Conservation (phyloP, 1,140 invertebrate species). For the Eupristina koningsbergeri region DNA sequence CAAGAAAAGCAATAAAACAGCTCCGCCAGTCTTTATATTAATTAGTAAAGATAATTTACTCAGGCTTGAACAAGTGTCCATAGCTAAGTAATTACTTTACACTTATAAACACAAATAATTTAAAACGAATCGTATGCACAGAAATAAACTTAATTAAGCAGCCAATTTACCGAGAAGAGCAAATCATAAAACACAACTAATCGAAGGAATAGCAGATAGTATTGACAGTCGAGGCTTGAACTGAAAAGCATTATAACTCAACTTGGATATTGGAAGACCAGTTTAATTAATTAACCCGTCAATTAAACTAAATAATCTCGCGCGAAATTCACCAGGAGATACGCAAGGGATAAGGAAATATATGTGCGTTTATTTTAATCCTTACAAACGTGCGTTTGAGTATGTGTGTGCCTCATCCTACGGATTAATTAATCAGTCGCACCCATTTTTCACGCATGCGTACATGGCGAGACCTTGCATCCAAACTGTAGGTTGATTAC, state of each 20-base stretch:
- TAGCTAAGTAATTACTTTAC: not conserved
- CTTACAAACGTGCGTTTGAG: not conserved
- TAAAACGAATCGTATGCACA: not conserved
- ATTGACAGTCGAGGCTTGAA: not conserved
- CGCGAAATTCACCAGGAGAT: conserved; percentile 6
- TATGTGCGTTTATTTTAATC: too few relatives aligned
- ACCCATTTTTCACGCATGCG: not conserved
- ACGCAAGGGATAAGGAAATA: conserved; percentile 31
- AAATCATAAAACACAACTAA: conserved; percentile 32
- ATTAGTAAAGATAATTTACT: not conserved
- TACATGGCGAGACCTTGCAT: too few relatives aligned
- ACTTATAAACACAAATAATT: not conserved
- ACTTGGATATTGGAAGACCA: conserved; percentile 25
- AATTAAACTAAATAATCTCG: conserved; percentile 35
- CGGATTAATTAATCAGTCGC: conserved; percentile 30
- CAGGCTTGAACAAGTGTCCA: not conserved
- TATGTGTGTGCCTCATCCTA: not conserved
- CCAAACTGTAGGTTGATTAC: not conserved
- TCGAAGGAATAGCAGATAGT: not conserved
- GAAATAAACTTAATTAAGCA: conserved; percentile 24
- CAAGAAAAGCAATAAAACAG: not conserved
- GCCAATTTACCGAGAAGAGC: not conserved
- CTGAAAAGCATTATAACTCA: not conserved
- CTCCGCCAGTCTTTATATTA: not conserved
- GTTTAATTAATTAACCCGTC: conserved; percentile 43